Evolutionary conservation across 1,140 invertebrate species (phyloP).

Genomic region (Homalodisca vitripennis): DNA sequence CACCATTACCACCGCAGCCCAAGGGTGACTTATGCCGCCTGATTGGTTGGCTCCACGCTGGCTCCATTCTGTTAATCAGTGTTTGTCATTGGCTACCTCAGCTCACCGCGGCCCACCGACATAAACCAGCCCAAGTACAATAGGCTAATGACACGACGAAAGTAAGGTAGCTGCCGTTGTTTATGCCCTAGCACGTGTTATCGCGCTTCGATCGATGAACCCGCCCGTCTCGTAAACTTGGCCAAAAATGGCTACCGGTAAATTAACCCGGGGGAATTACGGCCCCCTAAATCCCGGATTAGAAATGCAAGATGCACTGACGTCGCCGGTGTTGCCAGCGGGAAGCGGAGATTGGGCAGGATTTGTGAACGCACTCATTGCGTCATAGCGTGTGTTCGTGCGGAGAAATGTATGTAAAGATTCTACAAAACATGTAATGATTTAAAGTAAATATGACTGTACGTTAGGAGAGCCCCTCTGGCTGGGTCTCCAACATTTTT

Average conservation of each 20-base stretch:
- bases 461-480: too few relatives aligned
- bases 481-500: too few relatives aligned
- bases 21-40: conserved; percentile 1
- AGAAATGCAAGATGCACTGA: neutral
- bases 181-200: conserved; percentile 2
- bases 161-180: conserved; percentile 2
- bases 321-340: too few relatives aligned
- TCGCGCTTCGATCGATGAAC: too few relatives aligned
- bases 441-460: too few relatives aligned
- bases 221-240: neutral
- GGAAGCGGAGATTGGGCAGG: too few relatives aligned
- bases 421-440: too few relatives aligned
- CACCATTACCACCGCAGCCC: too few relatives aligned
- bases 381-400: too few relatives aligned
- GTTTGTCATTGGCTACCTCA: conserved; percentile 6
- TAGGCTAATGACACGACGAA: conserved; percentile 6
- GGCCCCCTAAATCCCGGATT: neutral
- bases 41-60: neutral
- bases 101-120: neutral
- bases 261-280: conserved; percentile 10
- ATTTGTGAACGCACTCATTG: too few relatives aligned
- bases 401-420: too few relatives aligned
- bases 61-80: conserved; percentile 12
- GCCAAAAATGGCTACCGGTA: conserved; percentile 25
- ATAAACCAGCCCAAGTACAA: neutral